A percentile compares a stretch with the other conserved stretches of the same genome.
These are phyloP conservation scores for Allolobophora icterica DNA, from an alignment of 2,888 invertebrate genomes.

Conservation along the genomic window DNA sequence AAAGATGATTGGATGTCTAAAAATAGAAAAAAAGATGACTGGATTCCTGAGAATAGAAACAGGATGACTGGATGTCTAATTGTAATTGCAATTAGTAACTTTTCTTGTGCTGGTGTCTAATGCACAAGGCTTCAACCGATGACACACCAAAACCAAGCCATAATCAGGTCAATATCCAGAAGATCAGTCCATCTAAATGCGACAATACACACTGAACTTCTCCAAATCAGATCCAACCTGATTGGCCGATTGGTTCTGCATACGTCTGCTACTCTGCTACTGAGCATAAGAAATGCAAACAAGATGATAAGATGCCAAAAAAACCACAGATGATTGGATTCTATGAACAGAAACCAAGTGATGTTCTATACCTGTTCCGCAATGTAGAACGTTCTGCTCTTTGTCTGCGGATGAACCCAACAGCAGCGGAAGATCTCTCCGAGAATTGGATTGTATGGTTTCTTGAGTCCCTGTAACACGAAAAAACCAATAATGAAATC, in stretches of 20 bases:
- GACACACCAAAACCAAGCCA: no score
- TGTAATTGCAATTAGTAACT: no score
- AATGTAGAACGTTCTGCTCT: slow-evolving; percentile 87
- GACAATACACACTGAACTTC: no score
- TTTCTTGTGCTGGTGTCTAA: no score
- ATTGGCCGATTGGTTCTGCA: no score
- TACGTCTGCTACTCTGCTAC: no score
- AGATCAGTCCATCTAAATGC: no score
- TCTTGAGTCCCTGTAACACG: slow-evolving; percentile 77
- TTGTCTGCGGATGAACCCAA: slow-evolving; percentile 80
- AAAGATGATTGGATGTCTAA: neutral
- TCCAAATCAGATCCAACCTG: no score
- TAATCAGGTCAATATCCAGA: no score
- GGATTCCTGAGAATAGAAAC: neutral
- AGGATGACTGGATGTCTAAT: no score
- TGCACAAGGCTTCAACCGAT: no score
- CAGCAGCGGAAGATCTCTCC: slow-evolving; percentile 90
- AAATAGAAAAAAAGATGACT: neutral
- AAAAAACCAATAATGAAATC: neutral
- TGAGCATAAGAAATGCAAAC: neutral
- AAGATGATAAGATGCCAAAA: neutral
- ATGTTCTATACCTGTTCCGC: slow-evolving; percentile 81
- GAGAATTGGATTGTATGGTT: slow-evolving; percentile 92
- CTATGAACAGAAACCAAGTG: neutral
- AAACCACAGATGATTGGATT: neutral